Base-by-base conservation (phyloP, 2,888 invertebrate species). In the Rhagonycha fulva region DNA sequence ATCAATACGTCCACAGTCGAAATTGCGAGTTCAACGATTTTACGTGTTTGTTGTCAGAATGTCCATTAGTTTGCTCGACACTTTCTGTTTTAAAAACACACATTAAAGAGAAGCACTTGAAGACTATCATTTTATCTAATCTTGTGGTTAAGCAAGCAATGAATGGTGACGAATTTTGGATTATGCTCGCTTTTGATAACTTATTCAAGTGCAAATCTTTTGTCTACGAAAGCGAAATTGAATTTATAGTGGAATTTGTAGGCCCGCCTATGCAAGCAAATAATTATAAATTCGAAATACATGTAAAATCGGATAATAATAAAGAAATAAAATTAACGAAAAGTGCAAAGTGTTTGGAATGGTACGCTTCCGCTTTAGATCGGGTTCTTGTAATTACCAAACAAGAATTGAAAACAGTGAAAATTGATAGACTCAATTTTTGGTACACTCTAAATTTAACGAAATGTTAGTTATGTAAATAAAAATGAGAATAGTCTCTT, bases 161-260 rank as follows among this genome's bases (percentile, higher is more conserved):
- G 2, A 72, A 73, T n/a, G 81, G 78, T 71, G 85, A 85, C 77
- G 78, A 83, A 67, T 73, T 63, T 2, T 79, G 84, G 68, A 80
- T 83, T 24, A 78, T 85, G 74, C 60, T 83, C 19, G 84, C 81
- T 60, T 77, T 83, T 70, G 81, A 82, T n/a, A 80, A 78, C 63
- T 78, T 85, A 12, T 85, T 85, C 76, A 82, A 81, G 70, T 84
- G 84, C 74, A 82, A 82, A 9, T 84, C 83, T 77, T 85, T 81
- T 75, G 80, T 82, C 75, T 85, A 82, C 71, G 81, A 80, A 26
- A 79, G 79, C n/a, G 80, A 80, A 19, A 82, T 83, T 9, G 85
- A 85, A 72, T 81, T 85, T 74, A 71, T 81, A 19, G 82, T 84
- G 10, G 81, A 80, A n/a, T 83, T 82, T 75, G 69, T 84, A 5